A percentile compares a stretch with the other conserved stretches of the same genome.
Conservation (phyloP, 2,888 invertebrate genomes). For the Diaphora mendica region DNA sequence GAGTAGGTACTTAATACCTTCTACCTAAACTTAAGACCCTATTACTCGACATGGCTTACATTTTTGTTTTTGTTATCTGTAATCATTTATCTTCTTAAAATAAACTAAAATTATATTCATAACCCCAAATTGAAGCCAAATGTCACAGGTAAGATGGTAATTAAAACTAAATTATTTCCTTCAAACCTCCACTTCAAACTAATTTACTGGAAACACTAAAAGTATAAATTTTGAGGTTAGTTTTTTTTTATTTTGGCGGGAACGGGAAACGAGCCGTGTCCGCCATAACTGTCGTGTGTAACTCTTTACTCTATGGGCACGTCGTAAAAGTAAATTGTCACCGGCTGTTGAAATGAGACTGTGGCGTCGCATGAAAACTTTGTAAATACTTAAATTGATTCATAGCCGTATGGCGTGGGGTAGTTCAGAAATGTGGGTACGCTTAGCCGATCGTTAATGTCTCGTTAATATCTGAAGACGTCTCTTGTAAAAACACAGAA, state of each 20-base stretch:
- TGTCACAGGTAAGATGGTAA: conserved; percentile 17
- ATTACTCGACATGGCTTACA: neutral
- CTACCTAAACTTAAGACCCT: neutral
- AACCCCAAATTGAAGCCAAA: conserved; percentile 17
- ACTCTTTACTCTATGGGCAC: conserved; percentile 81
- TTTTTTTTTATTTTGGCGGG: conserved; percentile 67
- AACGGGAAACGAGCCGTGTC: conserved; percentile 76
- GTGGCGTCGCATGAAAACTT: conserved; percentile 63
- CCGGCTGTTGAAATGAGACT: conserved; percentile 79
- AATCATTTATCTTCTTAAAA: neutral
- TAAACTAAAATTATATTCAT: neutral
- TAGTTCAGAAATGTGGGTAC: conserved; percentile 70
- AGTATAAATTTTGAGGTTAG: conserved; percentile 49
- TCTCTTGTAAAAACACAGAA: conserved; percentile 39
- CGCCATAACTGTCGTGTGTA: conserved; percentile 84
- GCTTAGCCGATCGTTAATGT: conserved; percentile 68
- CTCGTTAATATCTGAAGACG: conserved; percentile 50
- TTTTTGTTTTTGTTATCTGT: neutral
- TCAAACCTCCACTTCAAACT: conserved; percentile 44
- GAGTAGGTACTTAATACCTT: too few relatives aligned
- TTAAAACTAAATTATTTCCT: conserved; percentile 34
- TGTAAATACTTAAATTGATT: conserved; percentile 75
- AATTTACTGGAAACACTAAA: conserved; percentile 60
- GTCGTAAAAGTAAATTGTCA: conserved; percentile 85
- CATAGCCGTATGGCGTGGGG: conserved; percentile 68